Conservation (phyloP, 2,888 invertebrate species). For the Beris chalybata region DNA sequence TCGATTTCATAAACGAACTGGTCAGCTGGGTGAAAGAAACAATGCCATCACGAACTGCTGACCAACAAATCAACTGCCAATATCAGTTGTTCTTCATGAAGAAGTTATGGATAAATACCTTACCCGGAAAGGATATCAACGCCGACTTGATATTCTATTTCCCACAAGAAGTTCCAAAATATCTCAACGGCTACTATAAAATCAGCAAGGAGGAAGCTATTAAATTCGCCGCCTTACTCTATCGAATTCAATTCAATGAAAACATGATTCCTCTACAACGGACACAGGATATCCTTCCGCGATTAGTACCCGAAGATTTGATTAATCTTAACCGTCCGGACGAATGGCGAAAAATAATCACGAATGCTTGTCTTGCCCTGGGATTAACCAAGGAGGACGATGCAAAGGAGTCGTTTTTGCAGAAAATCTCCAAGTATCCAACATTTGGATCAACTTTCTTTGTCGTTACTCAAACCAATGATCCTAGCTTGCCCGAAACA, state of each 20-base stretch:
- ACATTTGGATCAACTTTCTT: constrained; percentile 97
- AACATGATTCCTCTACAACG: constrained; percentile 61
- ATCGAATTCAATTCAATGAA: constrained; percentile 74
- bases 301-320: constrained; percentile 79
- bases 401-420: constrained; percentile 81
- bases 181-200: constrained; percentile 88
- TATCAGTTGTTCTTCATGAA: constrained; percentile 97
- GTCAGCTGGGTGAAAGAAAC: constrained; percentile 87
- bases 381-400: constrained; percentile 63
- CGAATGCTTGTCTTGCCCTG: constrained; percentile 63
- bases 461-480: constrained; percentile 89
- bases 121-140: constrained; percentile 81
- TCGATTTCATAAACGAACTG: constrained; percentile 90
- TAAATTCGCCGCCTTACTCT: constrained; percentile 79
- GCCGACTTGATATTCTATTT: constrained; percentile 94
- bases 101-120: constrained; percentile 88
- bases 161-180: constrained; percentile 90
- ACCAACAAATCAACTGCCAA: constrained; percentile 67
- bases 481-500: constrained; percentile 81
- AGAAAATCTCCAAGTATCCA: constrained; percentile 62
- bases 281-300: constrained; percentile 61
- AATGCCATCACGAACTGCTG: constrained; percentile 60
- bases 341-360: constrained; percentile 82
- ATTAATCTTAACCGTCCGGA: constrained; percentile 68
- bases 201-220: constrained; percentile 72